Evolutionary conservation across 2,797 vertebrate species (phyloP), one percentile per base, ranked within the genome.

Genomic region (Arctocebus calabarensis): DNA sequence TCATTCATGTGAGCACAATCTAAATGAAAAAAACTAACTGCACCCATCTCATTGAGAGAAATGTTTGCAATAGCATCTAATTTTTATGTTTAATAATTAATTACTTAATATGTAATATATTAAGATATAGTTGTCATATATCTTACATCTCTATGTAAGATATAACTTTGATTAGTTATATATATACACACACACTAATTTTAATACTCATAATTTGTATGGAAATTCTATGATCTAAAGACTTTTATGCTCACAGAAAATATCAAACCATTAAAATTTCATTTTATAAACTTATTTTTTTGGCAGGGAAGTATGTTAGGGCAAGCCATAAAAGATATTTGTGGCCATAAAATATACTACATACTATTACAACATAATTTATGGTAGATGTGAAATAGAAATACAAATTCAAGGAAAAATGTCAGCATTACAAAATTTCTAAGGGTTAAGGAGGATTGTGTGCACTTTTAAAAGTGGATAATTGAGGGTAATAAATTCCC

Each of bases 351-450:
- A 10, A 85, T 70, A 83, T 90, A 92, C 75, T 22, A 87, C 27
- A 59, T 89, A 32, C 52, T 70, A 71, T 52, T 83, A 83, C 27
- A n/a, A 81, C 32, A 85, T 48, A 86, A 86, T 84, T 95, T 59
- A 75, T 79, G 12, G 11, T 70, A 61, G 32, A 82, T 64, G 3
- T 83, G 16, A 94, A 75, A 59, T 59, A 34, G 25, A 90, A 92
- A 77, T 82, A 90, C 8, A 90, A 93, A 84, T 66, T 73, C 43
- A 88, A 91, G 68, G 66, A 87, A 86, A 78, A 95, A 95, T 96
- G 17, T 83, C 88, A 94, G 75, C 11, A 73, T 40, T 57, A n/a
- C 86, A 86, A 83, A 83, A 87, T 59, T 82, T 94, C 66, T 85
- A 79, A 57, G 37, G 94, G 3, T 84, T 91, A 71, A 91, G 70